These are phyloP conservation scores for Nothobranchius kuhntae DNA, from an alignment of 2,113 vertebrate genomes.

Conservation along the genomic window DNA sequence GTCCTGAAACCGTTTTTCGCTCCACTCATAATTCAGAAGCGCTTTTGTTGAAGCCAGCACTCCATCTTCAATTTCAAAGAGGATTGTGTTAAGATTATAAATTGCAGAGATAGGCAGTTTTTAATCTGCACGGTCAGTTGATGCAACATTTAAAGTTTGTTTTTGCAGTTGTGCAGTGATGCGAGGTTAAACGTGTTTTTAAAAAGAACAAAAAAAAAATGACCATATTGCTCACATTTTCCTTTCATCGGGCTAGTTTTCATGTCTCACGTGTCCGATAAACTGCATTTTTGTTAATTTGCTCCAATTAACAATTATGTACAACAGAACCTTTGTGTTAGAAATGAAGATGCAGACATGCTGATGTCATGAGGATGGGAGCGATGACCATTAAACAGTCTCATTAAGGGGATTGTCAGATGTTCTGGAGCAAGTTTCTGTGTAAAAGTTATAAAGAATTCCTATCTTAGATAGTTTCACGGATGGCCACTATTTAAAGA, in stretches of 20 bases:
- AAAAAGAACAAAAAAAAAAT: neutral
- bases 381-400: neutral
- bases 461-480: neutral
- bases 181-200: no score
- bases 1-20: constrained; percentile 55
- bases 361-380: neutral
- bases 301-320: no score
- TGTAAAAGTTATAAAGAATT: neutral
- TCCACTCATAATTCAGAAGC: constrained; percentile 61
- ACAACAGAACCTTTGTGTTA: neutral
- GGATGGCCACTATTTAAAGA: neutral
- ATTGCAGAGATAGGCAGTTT: constrained; percentile 59
- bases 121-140: constrained; percentile 8
- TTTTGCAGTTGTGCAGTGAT: neutral
- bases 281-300: neutral
- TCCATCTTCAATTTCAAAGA: constrained; percentile 52
- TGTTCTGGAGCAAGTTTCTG: neutral
- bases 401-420: neutral
- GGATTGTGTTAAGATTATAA: constrained; percentile 58
- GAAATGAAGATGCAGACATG: neutral
- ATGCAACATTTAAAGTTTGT: neutral
- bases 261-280: neutral
- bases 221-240: constrained; percentile 1
- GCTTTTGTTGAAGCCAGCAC: constrained; percentile 55
- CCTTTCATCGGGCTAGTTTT: constrained; percentile 4